These are phyloP conservation scores for Numida meleagris DNA, from an alignment of 2,113 vertebrate genomes.

Conservation along the genomic window DNA sequence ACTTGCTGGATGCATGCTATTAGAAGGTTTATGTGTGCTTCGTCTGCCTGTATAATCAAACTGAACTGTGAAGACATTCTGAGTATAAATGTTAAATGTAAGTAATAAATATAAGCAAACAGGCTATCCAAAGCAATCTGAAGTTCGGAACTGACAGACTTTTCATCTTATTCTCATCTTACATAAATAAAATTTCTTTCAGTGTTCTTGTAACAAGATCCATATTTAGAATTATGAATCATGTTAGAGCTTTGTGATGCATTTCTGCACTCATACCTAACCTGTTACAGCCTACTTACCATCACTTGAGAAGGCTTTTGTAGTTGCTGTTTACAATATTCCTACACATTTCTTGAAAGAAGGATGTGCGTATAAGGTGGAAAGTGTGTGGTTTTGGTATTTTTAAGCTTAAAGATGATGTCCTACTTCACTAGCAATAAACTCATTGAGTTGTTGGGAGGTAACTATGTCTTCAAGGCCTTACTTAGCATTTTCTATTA, in stretches of 20 bases:
- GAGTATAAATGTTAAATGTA: background rate
- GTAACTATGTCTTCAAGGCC: background rate
- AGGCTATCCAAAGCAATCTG: background rate
- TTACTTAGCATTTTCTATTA: too few species aligned
- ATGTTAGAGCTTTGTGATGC: background rate
- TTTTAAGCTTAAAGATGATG: background rate
- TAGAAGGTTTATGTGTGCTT: background rate
- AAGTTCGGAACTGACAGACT: background rate
- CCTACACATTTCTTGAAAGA: background rate
- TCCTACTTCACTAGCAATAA: background rate
- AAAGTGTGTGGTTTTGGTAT: background rate
- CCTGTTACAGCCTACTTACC: background rate
- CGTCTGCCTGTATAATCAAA: background rate
- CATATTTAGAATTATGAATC: background rate
- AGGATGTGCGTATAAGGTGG: background rate
- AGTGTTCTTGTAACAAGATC: background rate
- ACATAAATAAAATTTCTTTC: background rate
- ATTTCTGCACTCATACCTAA: background rate
- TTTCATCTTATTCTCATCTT: background rate
- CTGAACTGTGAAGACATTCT: background rate
- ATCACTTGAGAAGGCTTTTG: background rate
- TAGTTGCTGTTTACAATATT: background rate
- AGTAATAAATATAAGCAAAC: background rate
- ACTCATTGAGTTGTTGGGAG: background rate
- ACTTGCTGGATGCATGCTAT: background rate